phyloP scores from a whole-genome alignment of 2,888 invertebrate genomes.

The Neuroscelio doddi region DNA sequence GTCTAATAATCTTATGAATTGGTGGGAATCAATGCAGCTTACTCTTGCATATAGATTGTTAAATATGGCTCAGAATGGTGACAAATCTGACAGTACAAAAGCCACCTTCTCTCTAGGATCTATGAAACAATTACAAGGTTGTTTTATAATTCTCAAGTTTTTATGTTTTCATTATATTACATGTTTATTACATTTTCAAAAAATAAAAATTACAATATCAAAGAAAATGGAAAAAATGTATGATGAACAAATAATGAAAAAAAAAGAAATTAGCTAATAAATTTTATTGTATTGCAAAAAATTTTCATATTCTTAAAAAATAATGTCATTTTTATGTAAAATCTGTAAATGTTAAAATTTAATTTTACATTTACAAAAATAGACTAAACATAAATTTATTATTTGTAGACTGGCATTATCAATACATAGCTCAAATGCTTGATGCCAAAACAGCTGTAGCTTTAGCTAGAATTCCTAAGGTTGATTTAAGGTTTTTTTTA shows the following conservation, averaged over 20 bases:
- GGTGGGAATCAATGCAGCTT: conserved; percentile 79
- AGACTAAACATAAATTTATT: neutral
- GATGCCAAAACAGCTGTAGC: conserved; percentile 84
- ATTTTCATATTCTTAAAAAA: too few species aligned
- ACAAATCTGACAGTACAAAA: conserved; percentile 76
- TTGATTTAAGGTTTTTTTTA: conserved; percentile 83
- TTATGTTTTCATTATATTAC: too few species aligned
- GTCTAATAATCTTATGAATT: conserved; percentile 63
- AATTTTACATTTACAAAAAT: conserved; percentile 15
- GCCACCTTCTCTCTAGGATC: conserved; percentile 79
- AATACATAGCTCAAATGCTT: conserved; percentile 85
- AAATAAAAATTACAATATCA: too few species aligned
- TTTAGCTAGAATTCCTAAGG: conserved; percentile 81
- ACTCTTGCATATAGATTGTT: conserved; percentile 80
- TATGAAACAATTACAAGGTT: conserved; percentile 78
- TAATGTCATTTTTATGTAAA: too few species aligned
- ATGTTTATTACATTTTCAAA: too few species aligned
- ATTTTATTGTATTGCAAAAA: too few species aligned
- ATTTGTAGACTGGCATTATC: conserved; percentile 76
- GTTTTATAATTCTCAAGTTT: too few species aligned
- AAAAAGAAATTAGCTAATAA: too few species aligned
- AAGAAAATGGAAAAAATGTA: too few species aligned
- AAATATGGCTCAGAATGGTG: conserved; percentile 79
- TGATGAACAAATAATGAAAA: too few species aligned
- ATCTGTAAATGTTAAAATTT: conserved; percentile 8